Conservation (phyloP, 2,888 invertebrate species). For the Mythimna ferrago region DNA sequence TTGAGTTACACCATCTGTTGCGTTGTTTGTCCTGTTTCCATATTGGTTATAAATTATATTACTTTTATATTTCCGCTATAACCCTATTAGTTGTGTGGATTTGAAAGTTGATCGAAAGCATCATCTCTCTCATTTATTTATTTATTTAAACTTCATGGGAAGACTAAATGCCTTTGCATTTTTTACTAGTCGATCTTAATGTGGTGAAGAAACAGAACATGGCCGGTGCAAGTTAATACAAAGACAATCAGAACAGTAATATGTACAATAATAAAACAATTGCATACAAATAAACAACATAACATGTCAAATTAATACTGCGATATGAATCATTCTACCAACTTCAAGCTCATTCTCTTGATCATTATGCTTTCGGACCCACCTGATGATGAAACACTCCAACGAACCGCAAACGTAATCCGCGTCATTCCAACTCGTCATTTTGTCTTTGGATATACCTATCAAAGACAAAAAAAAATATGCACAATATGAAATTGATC, state of each 20-base stretch:
- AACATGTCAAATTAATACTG: too few relatives aligned
- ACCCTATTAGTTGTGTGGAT: not conserved
- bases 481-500: conserved; percentile 13
- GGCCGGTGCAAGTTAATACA: too few relatives aligned
- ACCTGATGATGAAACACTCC: not conserved
- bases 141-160: too few relatives aligned
- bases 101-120: conserved; percentile 2
- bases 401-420: not conserved
- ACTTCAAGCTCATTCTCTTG: not conserved
- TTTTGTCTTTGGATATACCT: too few relatives aligned
- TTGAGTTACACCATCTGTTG: conserved; percentile 66
- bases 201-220: too few relatives aligned
- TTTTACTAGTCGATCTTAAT: too few relatives aligned
- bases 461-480: not conserved
- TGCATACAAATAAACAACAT: too few relatives aligned
- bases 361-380: not conserved
- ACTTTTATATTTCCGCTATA: conserved; percentile 23
- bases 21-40: conserved; percentile 46
- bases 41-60: conserved; percentile 34
- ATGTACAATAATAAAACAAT: too few relatives aligned
- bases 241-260: too few relatives aligned
- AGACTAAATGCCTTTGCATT: too few relatives aligned
- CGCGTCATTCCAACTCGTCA: not conserved
- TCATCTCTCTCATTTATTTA: not conserved
- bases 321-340: too few relatives aligned